A percentile compares a stretch with the other conserved stretches of the same genome.
Evolutionary conservation across 2,113 vertebrate genomes (phyloP).

Genomic region (Sisor rabdophorus): DNA sequence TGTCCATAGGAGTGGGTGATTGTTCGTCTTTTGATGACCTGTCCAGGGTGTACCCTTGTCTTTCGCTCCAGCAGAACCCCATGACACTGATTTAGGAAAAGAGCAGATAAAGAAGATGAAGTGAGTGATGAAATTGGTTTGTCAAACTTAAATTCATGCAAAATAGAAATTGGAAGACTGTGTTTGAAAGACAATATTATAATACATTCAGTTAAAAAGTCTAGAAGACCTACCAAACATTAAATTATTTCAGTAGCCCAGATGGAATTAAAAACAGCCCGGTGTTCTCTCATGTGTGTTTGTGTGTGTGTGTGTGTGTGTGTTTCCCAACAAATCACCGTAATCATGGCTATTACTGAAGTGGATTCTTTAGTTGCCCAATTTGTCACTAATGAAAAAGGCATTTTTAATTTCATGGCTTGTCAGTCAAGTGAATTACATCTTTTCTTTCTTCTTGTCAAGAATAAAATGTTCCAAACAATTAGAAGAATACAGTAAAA

Average conservation of each 20-base stretch:
- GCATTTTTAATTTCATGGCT: not conserved
- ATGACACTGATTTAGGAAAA: too few species aligned
- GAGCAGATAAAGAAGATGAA: too few species aligned
- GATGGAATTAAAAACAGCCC: too few species aligned
- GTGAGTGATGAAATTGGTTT: not conserved
- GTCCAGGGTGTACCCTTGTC: too few species aligned
- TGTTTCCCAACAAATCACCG: not conserved
- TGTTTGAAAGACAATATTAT: not conserved
- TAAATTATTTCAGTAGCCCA: not conserved
- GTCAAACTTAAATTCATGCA: not conserved
- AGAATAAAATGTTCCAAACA: not conserved
- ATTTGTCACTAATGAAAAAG: conserved; percentile 21
- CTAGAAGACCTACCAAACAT: not conserved
- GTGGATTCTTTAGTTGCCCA: not conserved
- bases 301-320: conserved; percentile 1
- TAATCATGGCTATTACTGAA: not conserved
- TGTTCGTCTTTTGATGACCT: too few species aligned
- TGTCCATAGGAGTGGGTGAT: too few species aligned
- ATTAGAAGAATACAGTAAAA: not conserved
- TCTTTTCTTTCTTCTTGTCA: not conserved
- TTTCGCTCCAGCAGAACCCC: too few species aligned
- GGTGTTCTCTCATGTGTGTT: too few species aligned
- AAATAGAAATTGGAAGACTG: not conserved
- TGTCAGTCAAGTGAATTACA: not conserved
- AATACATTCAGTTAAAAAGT: not conserved